Evolutionary conservation across 2,888 invertebrate species (phyloP), one percentile per base, ranked within the genome.

Genomic region (Yponomeuta sedellus): DNA sequence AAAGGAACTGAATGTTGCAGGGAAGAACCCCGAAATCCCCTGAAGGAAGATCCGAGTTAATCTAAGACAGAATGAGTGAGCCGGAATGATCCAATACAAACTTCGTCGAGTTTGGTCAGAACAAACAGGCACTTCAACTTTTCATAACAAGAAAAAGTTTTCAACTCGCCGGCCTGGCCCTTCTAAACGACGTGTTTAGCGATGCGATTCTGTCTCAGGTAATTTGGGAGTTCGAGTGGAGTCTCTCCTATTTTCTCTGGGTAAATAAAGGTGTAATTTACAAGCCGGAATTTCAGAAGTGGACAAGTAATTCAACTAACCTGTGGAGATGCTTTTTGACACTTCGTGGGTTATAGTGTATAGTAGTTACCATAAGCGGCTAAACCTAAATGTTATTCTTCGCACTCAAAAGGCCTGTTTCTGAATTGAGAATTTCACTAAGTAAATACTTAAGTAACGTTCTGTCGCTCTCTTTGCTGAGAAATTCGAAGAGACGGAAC

Each of bases 101-200:
- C 44, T 52, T 52, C 44, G 16, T 2, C 16, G 44, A 52, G 44
- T 52, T 52, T 52, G 44, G 44, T 52, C 44, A 25, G 59, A 59
- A 25, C 59, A 59, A 58, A 58, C 59, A 59, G 25, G 20, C 59
- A 19, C 59, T 59, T 22, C 25, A 59, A 59, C 59, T 59, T 59
- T 59, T 25, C 25, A 59, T 59, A 59, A 59, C 59, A 59, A 59
- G 59, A 25, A 59, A 59, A 59, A 59, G 22, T 59, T 59, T 59
- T 52, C 12, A 59, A 59, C 59, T 59, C 3, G n/a, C n/a, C 22
- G 2, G 44, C 44, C 44, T 4, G 20, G 44, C 44, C 44, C 44
- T 52, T 52, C 44, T 16, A 52, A 52, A 52, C 16, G 10, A 52
- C 16, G 44, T 52, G 12, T 52, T 52, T 52, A 12, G 44, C 44